Evolutionary conservation across 2,888 invertebrate genomes (phyloP), one percentile per base, ranked within the genome.

Genomic region (Drosophila mercatorum): DNA sequence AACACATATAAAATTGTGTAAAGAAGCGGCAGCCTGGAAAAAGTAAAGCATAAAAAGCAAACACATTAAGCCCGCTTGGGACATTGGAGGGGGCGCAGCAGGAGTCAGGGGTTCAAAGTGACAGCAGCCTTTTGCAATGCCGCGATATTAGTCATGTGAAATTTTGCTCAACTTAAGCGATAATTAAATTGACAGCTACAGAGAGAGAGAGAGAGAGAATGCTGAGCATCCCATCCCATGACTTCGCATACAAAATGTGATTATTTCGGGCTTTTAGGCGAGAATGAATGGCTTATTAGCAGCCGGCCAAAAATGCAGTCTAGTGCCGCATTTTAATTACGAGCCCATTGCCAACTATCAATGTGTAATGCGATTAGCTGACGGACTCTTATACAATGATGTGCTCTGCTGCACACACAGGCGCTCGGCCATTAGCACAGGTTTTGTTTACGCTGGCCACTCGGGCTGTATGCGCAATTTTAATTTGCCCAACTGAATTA

Each of bases 71-170:
- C 53, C 22, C 44, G n/a, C 38, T 10, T 12, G 38, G 43, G 11
- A 41, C 41, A 41, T 40, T 3, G 22, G 14, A 12, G 38, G 17
- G 5, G 2, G 11, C 8, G 12, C 2, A 12, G 17, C 12, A 1
- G 53, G 8, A 26, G 34, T 10, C 34, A 22, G 51, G 17, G 43
- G 43, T 28, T 55, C n/a, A 53, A 64, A 57, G 55, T 64, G 67
- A 71, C 64, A 76, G 62, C 46, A 63, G 74, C 69, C 67, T 71
- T 51, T 71, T 58, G 64, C 69, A 69, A 65, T 73, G 67, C 69
- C 61, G 53, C 69, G 86, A 70, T 88, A 85, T 88, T 85, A 89
- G 85, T 88, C 89, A 80, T 88, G 83, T 82, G 66, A 82, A 82
- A 84, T 84, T 82, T 82, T 68, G 68, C 75, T 83, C 78, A 83